Percentiles rank a stretch among this genome's conserved stretches.
Evolutionary conservation across 92 coral and sea anemone species (phyloP).

Genomic region (Scolanthus callimorphus): DNA sequence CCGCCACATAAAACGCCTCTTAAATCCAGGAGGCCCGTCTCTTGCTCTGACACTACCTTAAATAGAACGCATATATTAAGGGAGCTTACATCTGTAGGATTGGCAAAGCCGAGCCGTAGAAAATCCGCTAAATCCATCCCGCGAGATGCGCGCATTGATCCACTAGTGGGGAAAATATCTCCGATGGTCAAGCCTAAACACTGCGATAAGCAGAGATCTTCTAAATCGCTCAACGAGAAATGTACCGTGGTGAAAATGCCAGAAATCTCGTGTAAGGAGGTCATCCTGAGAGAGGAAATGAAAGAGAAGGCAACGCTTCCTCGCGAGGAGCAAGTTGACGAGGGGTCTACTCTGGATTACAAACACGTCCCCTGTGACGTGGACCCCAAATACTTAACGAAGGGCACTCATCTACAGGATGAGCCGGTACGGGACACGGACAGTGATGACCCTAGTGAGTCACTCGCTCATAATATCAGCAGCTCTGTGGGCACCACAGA

Average conservation of each 20-base stretch:
- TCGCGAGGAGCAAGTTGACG: constrained; percentile 4
- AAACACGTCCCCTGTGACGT: constrained; percentile 9
- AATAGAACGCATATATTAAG: constrained; percentile 26
- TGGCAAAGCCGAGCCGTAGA: constrained; percentile 5
- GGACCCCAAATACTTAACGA: constrained; percentile 26
- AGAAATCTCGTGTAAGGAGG: constrained; percentile 11
- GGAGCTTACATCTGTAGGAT: constrained; percentile 27
- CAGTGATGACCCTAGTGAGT: constrained; percentile 30
- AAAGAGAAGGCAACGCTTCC: neutral
- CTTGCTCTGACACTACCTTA: constrained; percentile 26
- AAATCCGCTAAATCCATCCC: neutral
- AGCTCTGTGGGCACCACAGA: neutral
- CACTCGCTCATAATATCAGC: neutral
- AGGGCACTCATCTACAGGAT: constrained; percentile 17
- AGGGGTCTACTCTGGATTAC: constrained; percentile 2
- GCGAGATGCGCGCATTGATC: constrained; percentile 34
- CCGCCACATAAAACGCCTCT: neutral
- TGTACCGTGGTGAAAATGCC: neutral
- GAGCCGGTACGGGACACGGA: constrained; percentile 43
- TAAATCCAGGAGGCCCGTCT: neutral
- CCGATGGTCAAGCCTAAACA: constrained; percentile 4
- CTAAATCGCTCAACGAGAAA: neutral
- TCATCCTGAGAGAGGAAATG: neutral
- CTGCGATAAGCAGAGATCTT: too few relatives aligned
- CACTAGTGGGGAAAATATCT: constrained; percentile 27